Percentiles rank a stretch among this genome's conserved stretches.
These are phyloP conservation scores for Hippopotamus amphibius DNA, from an alignment of 2,113 vertebrate genomes.

Conservation along the genomic window DNA sequence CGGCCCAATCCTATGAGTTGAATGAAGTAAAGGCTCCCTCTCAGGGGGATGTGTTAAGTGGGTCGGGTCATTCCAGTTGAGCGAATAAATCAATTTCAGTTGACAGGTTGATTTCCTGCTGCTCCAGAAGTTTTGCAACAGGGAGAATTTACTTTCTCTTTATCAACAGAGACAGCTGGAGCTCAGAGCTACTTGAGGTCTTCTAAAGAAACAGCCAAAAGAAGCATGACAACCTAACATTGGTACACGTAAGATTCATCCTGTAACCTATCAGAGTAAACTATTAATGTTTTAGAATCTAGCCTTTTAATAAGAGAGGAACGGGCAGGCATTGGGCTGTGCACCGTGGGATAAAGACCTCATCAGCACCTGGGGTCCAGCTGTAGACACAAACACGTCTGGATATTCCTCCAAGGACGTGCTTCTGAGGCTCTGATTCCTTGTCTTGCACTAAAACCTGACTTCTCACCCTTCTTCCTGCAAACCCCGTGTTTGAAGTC, in stretches of 20 bases:
- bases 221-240: not conserved
- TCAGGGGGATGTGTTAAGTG: constrained; percentile 25
- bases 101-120: constrained; percentile 61
- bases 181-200: not conserved
- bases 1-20: not conserved
- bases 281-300: not conserved
- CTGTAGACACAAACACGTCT: not conserved
- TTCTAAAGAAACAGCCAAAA: not conserved
- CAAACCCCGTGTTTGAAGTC: not conserved
- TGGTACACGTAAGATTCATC: not conserved
- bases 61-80: constrained; percentile 57
- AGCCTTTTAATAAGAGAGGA: not conserved
- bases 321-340: accelerated
- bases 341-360: not conserved
- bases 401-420: not conserved
- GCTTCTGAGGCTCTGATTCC: not conserved
- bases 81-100: constrained; percentile 64
- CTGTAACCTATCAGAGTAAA: not conserved
- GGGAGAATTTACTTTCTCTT: constrained; percentile 53
- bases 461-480: not conserved
- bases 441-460: not conserved
- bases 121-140: constrained; percentile 55
- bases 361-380: too few relatives aligned
- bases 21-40: constrained; percentile 10
- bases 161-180: constrained; percentile 33